Conservation (phyloP, 2,113 vertebrate species). For the Merops nubicus region DNA sequence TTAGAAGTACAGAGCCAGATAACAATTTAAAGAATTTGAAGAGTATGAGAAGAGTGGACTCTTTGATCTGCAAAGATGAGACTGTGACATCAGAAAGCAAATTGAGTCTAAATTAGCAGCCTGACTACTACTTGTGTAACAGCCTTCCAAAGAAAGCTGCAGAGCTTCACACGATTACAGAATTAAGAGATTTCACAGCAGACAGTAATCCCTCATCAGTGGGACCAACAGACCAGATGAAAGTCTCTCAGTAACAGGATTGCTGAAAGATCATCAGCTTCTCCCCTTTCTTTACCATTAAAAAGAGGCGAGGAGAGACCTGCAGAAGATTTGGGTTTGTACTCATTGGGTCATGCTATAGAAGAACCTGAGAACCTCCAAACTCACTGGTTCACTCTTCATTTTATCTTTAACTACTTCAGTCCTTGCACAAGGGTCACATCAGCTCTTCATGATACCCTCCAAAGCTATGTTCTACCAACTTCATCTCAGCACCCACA, state of each 20-base stretch:
- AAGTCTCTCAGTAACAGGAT: constrained; percentile 34
- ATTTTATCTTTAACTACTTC: not conserved
- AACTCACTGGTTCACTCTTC: not conserved
- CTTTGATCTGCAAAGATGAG: not conserved
- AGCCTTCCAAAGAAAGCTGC: not conserved
- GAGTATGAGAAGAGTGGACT: not conserved
- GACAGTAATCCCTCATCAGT: not conserved
- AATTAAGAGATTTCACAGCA: constrained; percentile 24
- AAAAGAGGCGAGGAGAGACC: not conserved
- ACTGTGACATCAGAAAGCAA: not conserved
- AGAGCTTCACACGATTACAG: not conserved
- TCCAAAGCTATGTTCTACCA: not conserved
- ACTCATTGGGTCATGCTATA: not conserved
- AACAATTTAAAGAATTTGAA: not conserved
- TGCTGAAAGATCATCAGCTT: constrained; percentile 2
- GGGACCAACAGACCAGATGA: not conserved
- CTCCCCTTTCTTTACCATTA: not conserved
- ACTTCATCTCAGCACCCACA: not conserved
- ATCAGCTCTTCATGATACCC: not conserved
- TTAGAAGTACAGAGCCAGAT: not conserved
- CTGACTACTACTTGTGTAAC: not conserved
- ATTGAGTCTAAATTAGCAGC: not conserved
- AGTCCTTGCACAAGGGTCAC: not conserved
- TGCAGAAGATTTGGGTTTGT: not conserved
- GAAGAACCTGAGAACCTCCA: not conserved